phyloP scores from a whole-genome alignment of 2,797 vertebrate genomes.

The Craterocephalus amniculus region DNA sequence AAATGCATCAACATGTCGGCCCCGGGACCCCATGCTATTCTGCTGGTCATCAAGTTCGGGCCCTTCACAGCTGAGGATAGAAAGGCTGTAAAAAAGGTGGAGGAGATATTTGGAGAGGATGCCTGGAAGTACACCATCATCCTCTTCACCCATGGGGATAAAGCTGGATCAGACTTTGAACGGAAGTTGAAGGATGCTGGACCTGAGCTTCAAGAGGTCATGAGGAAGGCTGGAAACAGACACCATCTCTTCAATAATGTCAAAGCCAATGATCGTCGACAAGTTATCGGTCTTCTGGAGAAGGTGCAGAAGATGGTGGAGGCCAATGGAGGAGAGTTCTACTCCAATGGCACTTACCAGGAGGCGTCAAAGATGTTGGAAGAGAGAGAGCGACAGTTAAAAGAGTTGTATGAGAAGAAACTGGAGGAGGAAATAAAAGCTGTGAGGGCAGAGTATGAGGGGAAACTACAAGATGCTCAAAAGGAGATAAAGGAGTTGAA shows the following conservation, averaged over 20 bases:
- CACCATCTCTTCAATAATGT: conserved; percentile 42
- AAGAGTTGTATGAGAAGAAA: conserved; percentile 27
- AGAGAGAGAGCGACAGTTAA: conserved; percentile 25
- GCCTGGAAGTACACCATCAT: conserved; percentile 47
- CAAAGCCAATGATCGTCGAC: conserved; percentile 6
- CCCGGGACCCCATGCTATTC: conserved; percentile 49
- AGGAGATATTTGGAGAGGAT: conserved; percentile 40
- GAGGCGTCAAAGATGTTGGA: conserved; percentile 17
- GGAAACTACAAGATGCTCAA: neutral
- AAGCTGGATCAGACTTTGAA: neutral
- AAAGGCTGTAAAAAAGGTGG: neutral
- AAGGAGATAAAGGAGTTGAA: conserved; percentile 17
- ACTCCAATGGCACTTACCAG: conserved; percentile 39
- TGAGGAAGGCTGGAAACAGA: conserved; percentile 13
- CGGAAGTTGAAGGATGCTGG: neutral
- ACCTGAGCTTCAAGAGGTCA: conserved; percentile 19
- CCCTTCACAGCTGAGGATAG: neutral
- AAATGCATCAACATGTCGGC: conserved; percentile 51
- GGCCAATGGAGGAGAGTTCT: conserved; percentile 20
- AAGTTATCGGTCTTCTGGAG: conserved; percentile 47
- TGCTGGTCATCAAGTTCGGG: conserved; percentile 48
- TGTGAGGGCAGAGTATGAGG: conserved; percentile 18
- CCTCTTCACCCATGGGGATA: conserved; percentile 22
- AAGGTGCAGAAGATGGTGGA: conserved; percentile 48
- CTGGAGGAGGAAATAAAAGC: conserved; percentile 20